Evolutionary conservation across 2,888 invertebrate species (phyloP), one percentile per base, ranked within the genome.

Genomic region (Lasioglossum figueresi): DNA sequence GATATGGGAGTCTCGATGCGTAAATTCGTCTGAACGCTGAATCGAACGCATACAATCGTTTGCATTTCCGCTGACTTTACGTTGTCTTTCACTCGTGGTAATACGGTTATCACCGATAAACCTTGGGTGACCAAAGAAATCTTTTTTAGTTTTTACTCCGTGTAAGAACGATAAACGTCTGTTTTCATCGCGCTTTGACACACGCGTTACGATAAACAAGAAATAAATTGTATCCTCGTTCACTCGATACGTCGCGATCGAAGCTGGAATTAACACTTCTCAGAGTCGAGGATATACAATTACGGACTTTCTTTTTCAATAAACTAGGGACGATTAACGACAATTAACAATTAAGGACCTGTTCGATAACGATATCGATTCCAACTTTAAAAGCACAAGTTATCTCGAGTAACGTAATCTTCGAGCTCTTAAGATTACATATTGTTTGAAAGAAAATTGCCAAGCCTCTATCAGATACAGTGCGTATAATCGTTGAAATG

Each of bases 91-190:
- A 23, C 45, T 83, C 23, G 48, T 6, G 48, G 27, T 14, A 56
- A 52, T 31, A 16, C 23, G 45, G 27, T 83, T 76, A 84, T 84
- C 75, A 6, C 27, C 52, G 78, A 79, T 84, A 75, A 83, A 84
- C 78, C 43, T 63, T 63, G 40, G 70, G 40, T 78, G 84, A 84
- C 84, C 78, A 75, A 83, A 43, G 74, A 79, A 75, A 70, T 79
- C 31, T 37, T 79, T 75, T 83, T 66, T 56, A n/a, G 31, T 79
- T 75, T 83, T 66, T 56, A n/a, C 23, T 68, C 70, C 1, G 19
- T 43, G 27, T 34, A 66, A 5, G 16, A 79, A 63, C 31, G 84
- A 84, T 84, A 84, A 72, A 83, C n/a, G 40, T 2, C 5, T 75
- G 12, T 63, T 80, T 63, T 4, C 45, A 63, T 14, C 52, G 10